Conservation (phyloP, 1,140 invertebrate species). For the Eumeta japonica region DNA sequence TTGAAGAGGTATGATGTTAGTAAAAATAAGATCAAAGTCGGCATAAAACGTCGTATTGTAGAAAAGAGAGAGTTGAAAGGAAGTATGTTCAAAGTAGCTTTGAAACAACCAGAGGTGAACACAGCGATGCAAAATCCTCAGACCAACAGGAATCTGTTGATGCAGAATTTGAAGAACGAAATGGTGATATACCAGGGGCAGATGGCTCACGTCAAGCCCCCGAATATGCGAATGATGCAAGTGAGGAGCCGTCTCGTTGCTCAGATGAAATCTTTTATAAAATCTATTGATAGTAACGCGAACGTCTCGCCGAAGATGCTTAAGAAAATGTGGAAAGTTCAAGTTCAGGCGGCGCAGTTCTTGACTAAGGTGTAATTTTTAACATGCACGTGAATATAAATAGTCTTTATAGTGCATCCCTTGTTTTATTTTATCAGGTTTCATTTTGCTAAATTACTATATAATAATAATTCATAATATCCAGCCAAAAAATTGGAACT, state of each 20-base stretch:
- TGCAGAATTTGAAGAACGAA: conserved; percentile 18
- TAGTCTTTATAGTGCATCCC: background rate
- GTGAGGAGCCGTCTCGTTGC: too few species aligned
- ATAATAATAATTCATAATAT: too few species aligned
- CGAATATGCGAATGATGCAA: conserved; percentile 20
- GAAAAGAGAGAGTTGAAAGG: conserved; percentile 6
- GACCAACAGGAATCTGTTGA: conserved; percentile 23
- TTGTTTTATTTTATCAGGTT: conserved; percentile 1
- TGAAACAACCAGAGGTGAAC: conserved; percentile 8
- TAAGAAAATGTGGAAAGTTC: conserved; percentile 33
- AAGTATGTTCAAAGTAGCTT: conserved; percentile 1
- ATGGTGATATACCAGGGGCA: conserved; percentile 20
- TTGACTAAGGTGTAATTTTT: conserved; percentile 31
- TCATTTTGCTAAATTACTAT: too few species aligned
- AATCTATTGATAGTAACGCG: too few species aligned
- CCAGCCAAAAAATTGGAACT: too few species aligned
- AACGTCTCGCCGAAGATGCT: conserved; percentile 20
- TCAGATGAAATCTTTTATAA: too few species aligned
- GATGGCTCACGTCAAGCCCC: conserved; percentile 18
- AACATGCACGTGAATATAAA: background rate
- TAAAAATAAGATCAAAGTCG: conserved; percentile 23
- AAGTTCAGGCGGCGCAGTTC: conserved; percentile 34
- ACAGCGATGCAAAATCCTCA: conserved; percentile 24
- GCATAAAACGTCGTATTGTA: conserved; percentile 16
- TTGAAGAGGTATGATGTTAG: conserved; percentile 35